These are phyloP conservation scores for Cuculus canorus DNA, from an alignment of 2,797 vertebrate species.

Conservation along the genomic window DNA sequence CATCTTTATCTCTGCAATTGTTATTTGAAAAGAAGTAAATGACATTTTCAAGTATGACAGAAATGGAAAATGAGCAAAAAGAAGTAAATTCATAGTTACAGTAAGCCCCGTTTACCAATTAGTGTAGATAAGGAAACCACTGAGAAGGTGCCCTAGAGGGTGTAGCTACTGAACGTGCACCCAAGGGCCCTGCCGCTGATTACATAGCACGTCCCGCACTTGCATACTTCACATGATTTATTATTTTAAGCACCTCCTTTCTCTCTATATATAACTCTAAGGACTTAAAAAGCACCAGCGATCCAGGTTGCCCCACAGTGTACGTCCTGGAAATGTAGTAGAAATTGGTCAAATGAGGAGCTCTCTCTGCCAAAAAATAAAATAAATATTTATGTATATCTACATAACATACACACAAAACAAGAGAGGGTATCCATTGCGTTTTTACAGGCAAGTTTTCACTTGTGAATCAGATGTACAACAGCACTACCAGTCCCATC, in stretches of 20 bases:
- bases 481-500: background rate
- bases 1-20: background rate
- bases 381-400: background rate
- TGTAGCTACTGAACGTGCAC: background rate
- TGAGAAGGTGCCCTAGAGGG: background rate
- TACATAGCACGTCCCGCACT: background rate
- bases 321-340: background rate
- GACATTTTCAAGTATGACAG: background rate
- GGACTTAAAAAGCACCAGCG: background rate
- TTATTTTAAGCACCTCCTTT: constrained; percentile 10
- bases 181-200: background rate
- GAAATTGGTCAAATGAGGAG: background rate
- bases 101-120: background rate
- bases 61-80: background rate
- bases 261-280: background rate
- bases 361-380: background rate
- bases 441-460: background rate
- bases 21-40: background rate
- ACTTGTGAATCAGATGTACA: background rate
- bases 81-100: background rate
- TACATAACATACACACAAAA: background rate
- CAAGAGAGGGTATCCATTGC: background rate
- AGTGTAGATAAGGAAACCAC: background rate
- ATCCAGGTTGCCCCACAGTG: background rate
- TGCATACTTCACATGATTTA: background rate